phyloP scores from a whole-genome alignment of 2,797 vertebrate species.

The Dromococcyx pavoninus region DNA sequence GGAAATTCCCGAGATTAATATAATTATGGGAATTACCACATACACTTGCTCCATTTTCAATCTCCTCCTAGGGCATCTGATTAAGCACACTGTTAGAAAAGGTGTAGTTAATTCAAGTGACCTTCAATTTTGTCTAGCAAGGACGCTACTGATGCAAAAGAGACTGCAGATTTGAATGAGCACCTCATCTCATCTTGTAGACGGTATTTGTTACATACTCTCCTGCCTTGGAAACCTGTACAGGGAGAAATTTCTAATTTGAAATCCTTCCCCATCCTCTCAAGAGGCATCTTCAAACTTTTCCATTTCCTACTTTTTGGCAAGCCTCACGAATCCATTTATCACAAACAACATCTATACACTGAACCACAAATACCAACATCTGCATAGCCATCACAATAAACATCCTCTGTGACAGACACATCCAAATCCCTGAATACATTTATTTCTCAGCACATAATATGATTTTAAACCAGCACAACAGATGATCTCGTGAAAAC shows the following conservation, averaged over 20 bases:
- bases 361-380: neutral
- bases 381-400: neutral
- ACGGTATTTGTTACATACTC: neutral
- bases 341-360: neutral
- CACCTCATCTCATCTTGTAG: neutral
- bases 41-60: neutral
- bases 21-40: neutral
- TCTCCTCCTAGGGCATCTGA: neutral
- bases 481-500: neutral
- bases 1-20: neutral
- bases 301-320: neutral
- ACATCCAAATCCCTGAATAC: neutral
- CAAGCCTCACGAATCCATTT: neutral
- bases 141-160: neutral
- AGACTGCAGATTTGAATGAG: neutral
- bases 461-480: slow-evolving; percentile 4
- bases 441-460: slow-evolving; percentile 3
- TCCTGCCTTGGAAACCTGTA: neutral
- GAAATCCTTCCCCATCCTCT: neutral
- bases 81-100: neutral
- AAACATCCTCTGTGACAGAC: neutral
- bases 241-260: neutral
- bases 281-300: neutral
- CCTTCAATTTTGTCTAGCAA: neutral
- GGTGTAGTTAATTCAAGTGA: neutral